Evolutionary conservation across 2,113 vertebrate species (phyloP), one percentile per base, ranked within the genome.

Genomic region (Gallinago paraguaiae): DNA sequence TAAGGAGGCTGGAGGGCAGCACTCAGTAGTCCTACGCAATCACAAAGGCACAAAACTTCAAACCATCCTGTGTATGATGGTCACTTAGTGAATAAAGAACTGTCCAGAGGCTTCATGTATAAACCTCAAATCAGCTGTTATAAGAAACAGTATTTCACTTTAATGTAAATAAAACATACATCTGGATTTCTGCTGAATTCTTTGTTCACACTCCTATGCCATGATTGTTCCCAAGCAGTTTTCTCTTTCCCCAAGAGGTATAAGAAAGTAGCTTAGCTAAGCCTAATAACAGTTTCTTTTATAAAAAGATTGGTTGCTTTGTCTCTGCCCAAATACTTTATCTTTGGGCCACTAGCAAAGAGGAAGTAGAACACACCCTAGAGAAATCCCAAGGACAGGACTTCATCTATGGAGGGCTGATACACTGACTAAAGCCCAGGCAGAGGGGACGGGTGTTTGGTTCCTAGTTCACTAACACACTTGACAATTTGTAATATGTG

Each of bases 81-180:
- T 82, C 93, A 94, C 87, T 74, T 45, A 43, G 19, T 65, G 61
- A 89, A 92, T 68, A 90, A 80, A 93, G 81, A 88, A 82, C 46
- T 94, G 19, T 14, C 50, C 72, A 88, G 83, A 92, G 43, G 23
- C 28, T 33, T 76, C 28, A 17, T 10, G 24, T 59, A 69, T n/a
- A 84, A 92, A 76, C 35, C 57, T 75, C 19, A 76, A 82, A 45
- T 88, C 95, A 88, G 53, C 53, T 75, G 82, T 76, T 95, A 41
- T 2, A 86, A 86, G 46, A 61, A 82, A 27, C 17, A 74, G 2
- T 33, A 70, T 83, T 92, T 76, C 45, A 35, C 45, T 69, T 76
- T 5, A 46, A 12, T 33, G 81, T 80, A 90, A 95, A 81, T 78
- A 80, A 90, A 91, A 51, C n/a, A 30, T 51, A 57, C 28, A 51